phyloP scores from a whole-genome alignment of 2,888 invertebrate genomes.

The Ochropacha duplaris region DNA sequence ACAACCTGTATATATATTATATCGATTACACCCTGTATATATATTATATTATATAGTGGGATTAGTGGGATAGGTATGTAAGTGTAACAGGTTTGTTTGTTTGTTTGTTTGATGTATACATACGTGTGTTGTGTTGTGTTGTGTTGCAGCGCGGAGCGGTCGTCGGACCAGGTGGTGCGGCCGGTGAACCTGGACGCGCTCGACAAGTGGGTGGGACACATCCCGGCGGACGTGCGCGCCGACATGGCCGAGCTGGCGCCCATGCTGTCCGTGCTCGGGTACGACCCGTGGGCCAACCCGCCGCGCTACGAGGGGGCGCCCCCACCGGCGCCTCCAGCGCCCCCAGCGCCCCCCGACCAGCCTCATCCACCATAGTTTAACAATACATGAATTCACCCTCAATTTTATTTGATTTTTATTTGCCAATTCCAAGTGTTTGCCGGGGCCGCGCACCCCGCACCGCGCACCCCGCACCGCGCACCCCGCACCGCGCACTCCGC shows the following conservation, averaged over 20 bases:
- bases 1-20: too few species aligned
- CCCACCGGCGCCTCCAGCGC: conserved; percentile 31
- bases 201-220: conserved; percentile 94
- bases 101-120: too few species aligned
- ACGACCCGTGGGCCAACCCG: conserved; percentile 98
- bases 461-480: too few species aligned
- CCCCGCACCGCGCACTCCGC: too few species aligned
- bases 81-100: too few species aligned
- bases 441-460: too few species aligned
- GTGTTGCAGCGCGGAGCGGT: conserved; percentile 93
- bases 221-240: conserved; percentile 94
- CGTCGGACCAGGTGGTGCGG: conserved; percentile 99
- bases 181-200: conserved; percentile 98
- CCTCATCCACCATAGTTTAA: conserved; percentile 8
- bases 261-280: conserved; percentile 95
- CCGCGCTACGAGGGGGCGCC: conserved; percentile 94
- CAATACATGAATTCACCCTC: conserved; percentile 11
- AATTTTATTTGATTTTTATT: not conserved
- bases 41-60: too few species aligned
- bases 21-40: too few species aligned
- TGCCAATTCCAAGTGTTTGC: not conserved
- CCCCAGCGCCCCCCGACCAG: conserved; percentile 29
- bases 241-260: conserved; percentile 97
- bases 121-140: too few species aligned
- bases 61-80: too few species aligned